phyloP scores from a whole-genome alignment of 2,113 vertebrate species.

The Talpa occidentalis region DNA sequence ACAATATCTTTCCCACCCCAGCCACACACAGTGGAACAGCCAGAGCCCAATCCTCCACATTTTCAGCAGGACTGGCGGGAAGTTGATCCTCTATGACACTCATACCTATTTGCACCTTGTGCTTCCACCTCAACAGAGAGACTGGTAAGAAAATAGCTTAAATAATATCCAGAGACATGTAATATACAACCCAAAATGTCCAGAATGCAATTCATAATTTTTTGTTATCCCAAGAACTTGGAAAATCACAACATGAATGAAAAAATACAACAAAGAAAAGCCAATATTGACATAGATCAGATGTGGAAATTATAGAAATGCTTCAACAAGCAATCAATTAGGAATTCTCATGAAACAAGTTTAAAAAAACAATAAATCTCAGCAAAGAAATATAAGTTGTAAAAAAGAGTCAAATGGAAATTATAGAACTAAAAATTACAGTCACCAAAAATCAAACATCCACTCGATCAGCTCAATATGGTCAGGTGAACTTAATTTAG shows the following conservation, averaged over 20 bases:
- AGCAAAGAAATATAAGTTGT: not conserved
- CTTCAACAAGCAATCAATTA: conserved; percentile 27
- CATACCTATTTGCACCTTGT: not conserved
- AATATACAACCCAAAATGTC: not conserved
- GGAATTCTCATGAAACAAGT: conserved; percentile 22
- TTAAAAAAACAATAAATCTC: not conserved
- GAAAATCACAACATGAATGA: not conserved
- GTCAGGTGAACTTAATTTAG: not conserved
- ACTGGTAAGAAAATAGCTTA: not conserved
- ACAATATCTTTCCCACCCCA: not conserved
- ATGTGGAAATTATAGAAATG: not conserved
- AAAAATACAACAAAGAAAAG: not conserved
- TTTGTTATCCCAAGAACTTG: not conserved
- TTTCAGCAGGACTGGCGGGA: not conserved
- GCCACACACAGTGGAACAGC: not conserved
- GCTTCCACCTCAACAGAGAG: not conserved
- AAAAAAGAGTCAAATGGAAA: conserved; percentile 15
- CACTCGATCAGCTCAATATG: not conserved
- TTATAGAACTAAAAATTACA: not conserved
- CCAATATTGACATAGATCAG: conserved; percentile 8
- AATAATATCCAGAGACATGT: not conserved
- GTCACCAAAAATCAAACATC: conserved; percentile 11
- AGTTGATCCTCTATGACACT: not conserved
- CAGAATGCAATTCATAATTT: not conserved
- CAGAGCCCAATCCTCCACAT: not conserved